A percentile compares a stretch with the other conserved stretches of the same genome.
phyloP scores from a whole-genome alignment of 1,140 invertebrate species.

The Eriocheir sinensis region DNA sequence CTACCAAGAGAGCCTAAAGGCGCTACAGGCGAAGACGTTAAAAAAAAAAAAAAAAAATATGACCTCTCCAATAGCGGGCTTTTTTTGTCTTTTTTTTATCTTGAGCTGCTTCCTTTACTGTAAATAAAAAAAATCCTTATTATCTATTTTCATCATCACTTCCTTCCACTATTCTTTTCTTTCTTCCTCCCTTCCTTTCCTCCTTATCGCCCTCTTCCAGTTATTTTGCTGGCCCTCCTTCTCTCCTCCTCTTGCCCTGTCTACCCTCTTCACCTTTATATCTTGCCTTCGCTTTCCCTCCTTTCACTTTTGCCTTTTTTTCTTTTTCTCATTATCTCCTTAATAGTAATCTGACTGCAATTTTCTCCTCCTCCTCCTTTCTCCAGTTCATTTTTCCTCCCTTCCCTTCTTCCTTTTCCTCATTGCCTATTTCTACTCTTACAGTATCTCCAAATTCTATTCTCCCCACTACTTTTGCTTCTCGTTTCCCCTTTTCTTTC shows the following conservation, averaged over 20 bases:
- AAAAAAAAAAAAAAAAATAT: too few species aligned
- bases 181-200: background rate
- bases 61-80: too few species aligned
- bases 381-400: background rate
- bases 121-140: too few species aligned
- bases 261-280: too few species aligned
- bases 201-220: background rate
- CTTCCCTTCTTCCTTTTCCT: background rate
- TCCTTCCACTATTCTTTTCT: background rate
- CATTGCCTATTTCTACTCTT: background rate
- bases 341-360: background rate
- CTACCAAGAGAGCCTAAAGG: too few species aligned
- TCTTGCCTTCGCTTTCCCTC: too few species aligned
- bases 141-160: background rate
- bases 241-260: background rate
- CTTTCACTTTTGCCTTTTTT: background rate
- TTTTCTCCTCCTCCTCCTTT: background rate
- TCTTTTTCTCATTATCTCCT: background rate
- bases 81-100: too few species aligned
- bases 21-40: too few species aligned
- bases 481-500: background rate
- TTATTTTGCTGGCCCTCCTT: background rate
- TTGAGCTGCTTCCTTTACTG: too few species aligned
- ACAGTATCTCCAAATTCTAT: background rate
- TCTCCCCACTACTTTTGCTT: background rate